Evolutionary conservation across 2,888 invertebrate genomes (phyloP).

Genomic region (Scaptomyza cyrtandrae): DNA sequence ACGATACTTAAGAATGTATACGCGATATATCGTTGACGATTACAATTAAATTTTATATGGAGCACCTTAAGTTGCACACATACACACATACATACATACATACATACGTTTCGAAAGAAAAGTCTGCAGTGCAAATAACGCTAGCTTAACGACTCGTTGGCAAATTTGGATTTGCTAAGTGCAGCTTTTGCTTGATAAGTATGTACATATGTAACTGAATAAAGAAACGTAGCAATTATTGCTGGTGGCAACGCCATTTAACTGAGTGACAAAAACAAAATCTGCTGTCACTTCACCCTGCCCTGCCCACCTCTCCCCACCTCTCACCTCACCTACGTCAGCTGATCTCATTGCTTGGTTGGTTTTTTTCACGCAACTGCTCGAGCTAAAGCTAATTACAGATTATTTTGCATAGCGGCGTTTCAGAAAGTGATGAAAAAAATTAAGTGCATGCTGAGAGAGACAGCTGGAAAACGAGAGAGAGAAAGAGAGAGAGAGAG

Average conservation of each 20-base stretch:
- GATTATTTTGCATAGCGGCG: slow-evolving; percentile 24
- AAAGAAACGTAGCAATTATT: slow-evolving; percentile 11
- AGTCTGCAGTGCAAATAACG: slow-evolving; percentile 1
- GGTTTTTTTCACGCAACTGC: background rate
- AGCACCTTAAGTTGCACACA: slow-evolving; percentile 11
- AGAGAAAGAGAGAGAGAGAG: background rate
- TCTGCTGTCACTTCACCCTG: background rate
- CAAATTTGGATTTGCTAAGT: slow-evolving; percentile 1
- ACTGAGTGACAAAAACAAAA: slow-evolving; percentile 2
- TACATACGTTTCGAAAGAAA: background rate
- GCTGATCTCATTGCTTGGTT: slow-evolving; percentile 1
- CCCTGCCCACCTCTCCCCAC: no score
- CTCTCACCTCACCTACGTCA: background rate
- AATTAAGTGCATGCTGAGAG: background rate
- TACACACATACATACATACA: background rate
- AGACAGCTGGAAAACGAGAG: background rate
- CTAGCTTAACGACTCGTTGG: slow-evolving; percentile 12
- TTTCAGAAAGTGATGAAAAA: slow-evolving; percentile 11
- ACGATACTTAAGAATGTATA: background rate
- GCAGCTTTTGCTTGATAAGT: slow-evolving; percentile 3
- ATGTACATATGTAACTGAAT: background rate
- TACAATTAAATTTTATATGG: slow-evolving; percentile 11
- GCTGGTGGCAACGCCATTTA: slow-evolving; percentile 5
- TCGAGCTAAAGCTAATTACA: slow-evolving; percentile 21
- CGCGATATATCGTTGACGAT: slow-evolving; percentile 21